phyloP scores from a whole-genome alignment of 2,888 invertebrate species.

The Nomada goodeniana region DNA sequence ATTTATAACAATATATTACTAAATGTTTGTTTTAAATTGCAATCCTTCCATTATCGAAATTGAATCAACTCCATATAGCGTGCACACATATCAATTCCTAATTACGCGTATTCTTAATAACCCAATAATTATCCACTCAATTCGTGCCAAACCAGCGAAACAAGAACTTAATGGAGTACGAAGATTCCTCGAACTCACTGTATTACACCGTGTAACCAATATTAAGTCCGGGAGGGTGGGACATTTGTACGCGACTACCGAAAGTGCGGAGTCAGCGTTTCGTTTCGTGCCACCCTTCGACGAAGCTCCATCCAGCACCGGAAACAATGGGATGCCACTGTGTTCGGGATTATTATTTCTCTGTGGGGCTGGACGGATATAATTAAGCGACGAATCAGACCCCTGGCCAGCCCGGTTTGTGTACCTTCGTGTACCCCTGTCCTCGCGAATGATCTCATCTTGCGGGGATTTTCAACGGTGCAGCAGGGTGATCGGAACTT shows the following conservation, averaged over 20 bases:
- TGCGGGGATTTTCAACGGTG: conserved; percentile 23
- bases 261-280: not conserved
- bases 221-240: not conserved
- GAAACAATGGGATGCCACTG: conserved; percentile 60
- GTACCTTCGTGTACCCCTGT: conserved; percentile 23
- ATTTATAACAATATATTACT: too few relatives aligned
- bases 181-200: too few relatives aligned
- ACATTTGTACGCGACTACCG: not conserved
- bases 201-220: not conserved
- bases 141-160: too few relatives aligned
- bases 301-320: not conserved
- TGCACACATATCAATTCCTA: too few relatives aligned
- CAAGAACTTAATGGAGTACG: too few relatives aligned
- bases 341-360: conserved; percentile 54
- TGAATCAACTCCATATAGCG: too few relatives aligned
- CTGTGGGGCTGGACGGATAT: conserved; percentile 33
- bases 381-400: conserved; percentile 46
- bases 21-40: too few relatives aligned
- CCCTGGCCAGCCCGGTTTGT: conserved; percentile 28
- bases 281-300: not conserved
- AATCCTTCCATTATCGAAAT: too few relatives aligned
- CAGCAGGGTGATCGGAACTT: conserved; percentile 14
- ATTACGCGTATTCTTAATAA: too few relatives aligned
- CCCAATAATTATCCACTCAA: too few relatives aligned
- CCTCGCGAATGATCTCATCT: conserved; percentile 38